These are phyloP conservation scores for Micoletzkya japonica DNA, from an alignment of 2,888 invertebrate species.

Conservation along the genomic window DNA sequence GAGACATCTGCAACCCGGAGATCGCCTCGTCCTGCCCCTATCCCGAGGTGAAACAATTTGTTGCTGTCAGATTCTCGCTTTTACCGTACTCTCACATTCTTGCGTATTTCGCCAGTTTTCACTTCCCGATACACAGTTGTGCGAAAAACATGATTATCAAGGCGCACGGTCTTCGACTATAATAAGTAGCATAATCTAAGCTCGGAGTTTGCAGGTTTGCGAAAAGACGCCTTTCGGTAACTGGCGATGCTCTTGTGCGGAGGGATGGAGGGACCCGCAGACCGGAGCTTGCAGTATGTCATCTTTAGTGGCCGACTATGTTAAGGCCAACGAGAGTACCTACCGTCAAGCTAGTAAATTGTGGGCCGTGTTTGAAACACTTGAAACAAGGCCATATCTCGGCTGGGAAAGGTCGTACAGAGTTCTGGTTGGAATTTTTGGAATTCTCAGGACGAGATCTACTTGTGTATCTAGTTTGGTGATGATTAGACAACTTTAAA, in stretches of 20 bases:
- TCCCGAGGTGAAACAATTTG: conserved; percentile 41
- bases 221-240: conserved; percentile 60
- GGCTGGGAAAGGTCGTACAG: not conserved
- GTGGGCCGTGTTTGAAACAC: not conserved
- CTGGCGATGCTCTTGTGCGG: conserved; percentile 58
- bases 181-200: not conserved
- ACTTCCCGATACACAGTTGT: too few relatives aligned
- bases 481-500: too few relatives aligned
- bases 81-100: not conserved
- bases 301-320: not conserved
- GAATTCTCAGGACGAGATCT: not conserved
- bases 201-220: conserved; percentile 36
- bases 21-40: conserved; percentile 55
- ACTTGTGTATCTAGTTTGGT: not conserved
- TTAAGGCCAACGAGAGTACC: not conserved
- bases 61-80: not conserved
- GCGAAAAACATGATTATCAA: too few relatives aligned
- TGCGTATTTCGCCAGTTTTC: not conserved
- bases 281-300: conserved; percentile 29
- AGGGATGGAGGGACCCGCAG: conserved; percentile 28
- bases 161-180: too few relatives aligned
- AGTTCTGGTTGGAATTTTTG: not conserved
- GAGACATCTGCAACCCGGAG: conserved; percentile 57
- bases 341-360: not conserved
- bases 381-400: not conserved